Evolutionary conservation across 2,113 vertebrate species (phyloP), one percentile per base, ranked within the genome.

Genomic region (Thinocorus orbignyianus): DNA sequence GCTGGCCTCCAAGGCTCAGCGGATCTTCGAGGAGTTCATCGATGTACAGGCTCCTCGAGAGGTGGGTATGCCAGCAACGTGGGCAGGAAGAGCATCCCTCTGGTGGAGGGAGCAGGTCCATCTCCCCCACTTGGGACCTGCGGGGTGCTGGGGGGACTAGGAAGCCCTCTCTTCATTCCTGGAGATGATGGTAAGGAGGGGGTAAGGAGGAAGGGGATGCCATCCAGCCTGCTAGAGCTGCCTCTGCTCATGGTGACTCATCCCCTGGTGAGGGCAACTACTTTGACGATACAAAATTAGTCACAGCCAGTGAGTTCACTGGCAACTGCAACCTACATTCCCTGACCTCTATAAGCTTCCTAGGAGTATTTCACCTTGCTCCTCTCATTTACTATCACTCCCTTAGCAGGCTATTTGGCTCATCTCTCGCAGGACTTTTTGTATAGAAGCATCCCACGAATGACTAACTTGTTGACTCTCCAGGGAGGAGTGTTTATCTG

Each of bases 1-100:
- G 90, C 97, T 99, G 64, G 97, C 97, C 31, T 95, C 98, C 71
- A 99, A 99, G 97, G 99, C 99, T 44, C 98, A 98, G 69, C 98
- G 98, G 84, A 99, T 99, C 96, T 99, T 99, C 2, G 98, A 99
- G 72, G 99, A 99, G 91, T 99, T 99, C 95, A 99, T 99, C 15
- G 98, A 99, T 9, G 98, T 98, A 22, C 99, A 99, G 80, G 99
- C 99, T 39, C 99, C 99, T 2, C 98, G 99, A 65, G 99, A 99
- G 99, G 99, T 99, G 94, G 95, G 98, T 95, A 33, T 20, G 35
- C 41, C 55, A 15, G 26, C 60, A 16, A 5, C 64, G 35, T 0
- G 0, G 33, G 25, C 7, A 74, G 60, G 25, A 55, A 55, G 25
- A 30, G 64, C 60, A 9, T 4, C 49, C 54, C 51, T 3, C 11